Evolutionary conservation across 1,140 invertebrate genomes (phyloP).

Genomic region (Penaeus chinensis): DNA sequence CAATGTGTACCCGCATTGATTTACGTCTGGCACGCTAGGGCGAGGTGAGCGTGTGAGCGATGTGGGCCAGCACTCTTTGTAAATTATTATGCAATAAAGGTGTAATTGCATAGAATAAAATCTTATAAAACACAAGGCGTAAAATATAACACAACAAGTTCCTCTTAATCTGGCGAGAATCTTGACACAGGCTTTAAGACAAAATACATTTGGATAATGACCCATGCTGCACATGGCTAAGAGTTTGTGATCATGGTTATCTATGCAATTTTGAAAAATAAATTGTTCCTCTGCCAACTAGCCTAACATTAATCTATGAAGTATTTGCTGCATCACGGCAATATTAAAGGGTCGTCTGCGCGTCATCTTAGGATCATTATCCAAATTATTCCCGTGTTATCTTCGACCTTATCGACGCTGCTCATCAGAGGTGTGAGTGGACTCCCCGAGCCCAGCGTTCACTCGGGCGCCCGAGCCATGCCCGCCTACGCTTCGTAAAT

Average conservation of each 20-base stretch:
- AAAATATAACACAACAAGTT: conserved; percentile 15
- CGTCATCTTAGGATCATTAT: conserved; percentile 37
- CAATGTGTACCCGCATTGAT: too few relatives aligned
- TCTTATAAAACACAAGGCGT: conserved; percentile 29
- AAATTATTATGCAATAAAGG: too few relatives aligned
- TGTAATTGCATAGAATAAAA: conserved; percentile 18
- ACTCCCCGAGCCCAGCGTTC: not conserved
- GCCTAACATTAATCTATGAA: conserved; percentile 28
- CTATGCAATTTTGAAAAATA: conserved; percentile 38
- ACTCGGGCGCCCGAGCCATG: not conserved
- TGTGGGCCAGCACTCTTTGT: too few relatives aligned
- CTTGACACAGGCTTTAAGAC: too few relatives aligned
- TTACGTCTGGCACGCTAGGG: too few relatives aligned
- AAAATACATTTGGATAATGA: too few relatives aligned
- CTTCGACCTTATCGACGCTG: conserved; percentile 28
- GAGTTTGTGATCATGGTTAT: conserved; percentile 4
- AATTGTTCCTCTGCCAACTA: conserved; percentile 16
- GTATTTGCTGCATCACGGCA: conserved; percentile 30
- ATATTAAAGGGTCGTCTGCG: conserved; percentile 25
- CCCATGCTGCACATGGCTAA: not conserved
- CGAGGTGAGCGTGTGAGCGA: too few relatives aligned
- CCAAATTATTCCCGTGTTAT: conserved; percentile 36
- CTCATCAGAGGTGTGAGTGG: conserved; percentile 25
- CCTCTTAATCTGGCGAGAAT: conserved; percentile 3
- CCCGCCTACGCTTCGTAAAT: too few relatives aligned